Conservation (phyloP, 2,888 invertebrate species). For the Halictus ligatus region DNA sequence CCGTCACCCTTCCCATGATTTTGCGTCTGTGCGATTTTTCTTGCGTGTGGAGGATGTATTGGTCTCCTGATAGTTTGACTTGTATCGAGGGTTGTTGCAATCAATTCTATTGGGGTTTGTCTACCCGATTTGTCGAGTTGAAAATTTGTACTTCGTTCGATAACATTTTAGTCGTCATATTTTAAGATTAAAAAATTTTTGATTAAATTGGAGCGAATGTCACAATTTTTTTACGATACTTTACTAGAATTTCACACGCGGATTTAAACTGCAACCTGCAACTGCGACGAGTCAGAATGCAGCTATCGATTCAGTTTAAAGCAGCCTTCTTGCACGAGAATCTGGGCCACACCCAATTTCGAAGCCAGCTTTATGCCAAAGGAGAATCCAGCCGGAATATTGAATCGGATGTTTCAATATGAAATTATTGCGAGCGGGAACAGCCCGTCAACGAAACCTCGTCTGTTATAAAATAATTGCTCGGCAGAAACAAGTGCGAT, state of each 20-base stretch:
- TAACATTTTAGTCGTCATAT: not conserved
- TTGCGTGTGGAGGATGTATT: not conserved
- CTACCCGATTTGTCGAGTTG: not conserved
- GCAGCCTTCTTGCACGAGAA: conserved; percentile 7
- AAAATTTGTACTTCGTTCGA: not conserved
- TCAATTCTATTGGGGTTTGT: too few species aligned
- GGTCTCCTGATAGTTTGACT: not conserved
- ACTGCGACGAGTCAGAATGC: not conserved
- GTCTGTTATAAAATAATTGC: not conserved
- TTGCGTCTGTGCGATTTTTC: not conserved
- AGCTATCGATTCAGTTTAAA: conserved; percentile 4
- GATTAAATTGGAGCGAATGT: too few species aligned
- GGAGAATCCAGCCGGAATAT: not conserved
- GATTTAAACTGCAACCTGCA: not conserved
- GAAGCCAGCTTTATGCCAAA: not conserved
- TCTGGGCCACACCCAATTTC: conserved; percentile 13
- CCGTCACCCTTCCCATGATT: not conserved
- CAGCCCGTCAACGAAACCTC: not conserved
- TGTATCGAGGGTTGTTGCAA: too few species aligned
- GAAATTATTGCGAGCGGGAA: not conserved
- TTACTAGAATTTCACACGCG: not conserved
- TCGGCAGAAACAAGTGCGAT: not conserved
- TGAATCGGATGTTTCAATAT: not conserved
- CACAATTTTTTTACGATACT: too few species aligned
- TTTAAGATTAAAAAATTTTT: too few species aligned